phyloP scores from a whole-genome alignment of 2,797 vertebrate species.

The Neosilurus hyrtlii region DNA sequence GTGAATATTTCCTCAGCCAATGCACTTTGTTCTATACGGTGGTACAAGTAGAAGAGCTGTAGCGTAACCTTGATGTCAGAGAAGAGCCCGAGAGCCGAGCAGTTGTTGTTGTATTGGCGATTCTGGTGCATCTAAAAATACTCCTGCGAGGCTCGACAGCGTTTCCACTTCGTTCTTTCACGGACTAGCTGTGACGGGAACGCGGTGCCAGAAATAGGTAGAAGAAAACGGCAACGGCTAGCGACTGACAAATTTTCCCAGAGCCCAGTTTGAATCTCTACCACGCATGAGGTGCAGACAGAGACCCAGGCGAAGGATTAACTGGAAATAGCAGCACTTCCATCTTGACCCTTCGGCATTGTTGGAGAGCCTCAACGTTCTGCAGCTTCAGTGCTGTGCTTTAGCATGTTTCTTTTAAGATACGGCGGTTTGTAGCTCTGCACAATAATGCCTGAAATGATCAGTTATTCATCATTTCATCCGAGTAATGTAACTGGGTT shows the following conservation, averaged over 20 bases:
- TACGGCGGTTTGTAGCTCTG: background rate
- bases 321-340: slow-evolving; percentile 17
- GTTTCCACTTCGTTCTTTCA: slow-evolving; percentile 76
- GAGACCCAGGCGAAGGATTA: slow-evolving; percentile 1
- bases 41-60: background rate
- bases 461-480: background rate
- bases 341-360: slow-evolving; percentile 23
- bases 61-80: slow-evolving; percentile 53
- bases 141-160: slow-evolving; percentile 72
- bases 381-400: background rate
- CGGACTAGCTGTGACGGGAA: slow-evolving; percentile 68
- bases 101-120: slow-evolving; percentile 73
- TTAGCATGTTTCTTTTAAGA: background rate
- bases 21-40: slow-evolving; percentile 41
- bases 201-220: slow-evolving; percentile 70
- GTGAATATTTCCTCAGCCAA: background rate
- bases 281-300: slow-evolving; percentile 31
- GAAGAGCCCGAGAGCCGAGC: slow-evolving; percentile 61
- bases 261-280: slow-evolving; percentile 66
- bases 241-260: slow-evolving; percentile 65
- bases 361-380: slow-evolving; percentile 5
- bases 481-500: background rate
- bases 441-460: background rate
- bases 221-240: slow-evolving; percentile 64
- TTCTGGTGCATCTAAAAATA: slow-evolving; percentile 75